Conservation (phyloP, 2,888 invertebrate genomes). For the Eupithecia subumbrata region DNA sequence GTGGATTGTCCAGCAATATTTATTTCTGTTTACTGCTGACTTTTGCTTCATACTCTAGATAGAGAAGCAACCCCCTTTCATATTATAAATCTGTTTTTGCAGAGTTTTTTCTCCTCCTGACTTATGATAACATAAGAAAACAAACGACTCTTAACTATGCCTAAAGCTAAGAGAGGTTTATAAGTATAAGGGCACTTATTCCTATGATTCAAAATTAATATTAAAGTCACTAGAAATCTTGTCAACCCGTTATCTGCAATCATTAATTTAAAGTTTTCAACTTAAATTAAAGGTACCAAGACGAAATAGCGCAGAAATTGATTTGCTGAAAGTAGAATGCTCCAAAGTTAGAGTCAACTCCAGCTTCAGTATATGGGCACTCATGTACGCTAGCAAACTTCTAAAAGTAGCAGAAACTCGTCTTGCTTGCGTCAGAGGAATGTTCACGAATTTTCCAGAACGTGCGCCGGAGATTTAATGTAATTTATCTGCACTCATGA, state of each 20-base stretch:
- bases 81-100: neutral
- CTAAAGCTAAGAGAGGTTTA: no score
- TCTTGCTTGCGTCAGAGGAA: conserved; percentile 42
- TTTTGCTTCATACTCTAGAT: neutral
- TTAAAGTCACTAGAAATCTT: neutral
- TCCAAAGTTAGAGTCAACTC: neutral
- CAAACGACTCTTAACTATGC: no score
- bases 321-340: neutral
- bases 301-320: neutral
- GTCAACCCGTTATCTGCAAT: neutral
- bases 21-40: neutral
- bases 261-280: neutral
- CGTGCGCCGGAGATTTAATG: conserved; percentile 70
- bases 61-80: no score
- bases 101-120: neutral
- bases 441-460: conserved; percentile 68
- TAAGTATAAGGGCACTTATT: no score
- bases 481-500: conserved; percentile 76
- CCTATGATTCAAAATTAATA: no score
- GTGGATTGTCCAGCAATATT: no score
- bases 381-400: conserved; percentile 9
- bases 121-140: no score
- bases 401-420: conserved; percentile 25
- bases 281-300: neutral
- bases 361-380: neutral